Percentiles rank a stretch among this genome's conserved stretches.
phyloP scores from a whole-genome alignment of 2,797 vertebrate genomes.

The Lepilemur ruficaudatus region DNA sequence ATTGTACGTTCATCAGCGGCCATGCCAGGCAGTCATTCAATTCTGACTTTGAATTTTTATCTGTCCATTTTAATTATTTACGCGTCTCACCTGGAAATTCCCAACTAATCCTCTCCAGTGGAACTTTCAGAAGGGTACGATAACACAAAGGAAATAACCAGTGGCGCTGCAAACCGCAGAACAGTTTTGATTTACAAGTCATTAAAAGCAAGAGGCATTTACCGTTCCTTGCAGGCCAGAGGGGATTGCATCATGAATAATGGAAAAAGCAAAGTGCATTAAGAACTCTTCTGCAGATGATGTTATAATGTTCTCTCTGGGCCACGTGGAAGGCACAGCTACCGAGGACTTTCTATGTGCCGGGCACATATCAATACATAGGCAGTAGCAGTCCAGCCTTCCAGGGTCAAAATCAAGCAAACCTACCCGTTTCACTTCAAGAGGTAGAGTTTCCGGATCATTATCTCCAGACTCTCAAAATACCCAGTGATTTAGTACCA shows the following conservation, averaged over 20 bases:
- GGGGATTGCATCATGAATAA: conserved; percentile 72
- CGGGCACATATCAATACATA: accelerated
- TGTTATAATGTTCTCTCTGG: neutral
- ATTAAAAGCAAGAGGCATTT: conserved; percentile 75
- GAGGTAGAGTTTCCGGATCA: neutral
- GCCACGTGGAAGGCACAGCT: neutral
- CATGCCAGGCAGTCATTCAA: conserved; percentile 49
- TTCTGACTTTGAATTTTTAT: conserved; percentile 65
- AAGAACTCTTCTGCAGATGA: conserved; percentile 36
- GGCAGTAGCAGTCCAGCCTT: neutral
- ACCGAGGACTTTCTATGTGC: accelerated
- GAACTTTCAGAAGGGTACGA: conserved; percentile 67
- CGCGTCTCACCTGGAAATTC: conserved; percentile 62
- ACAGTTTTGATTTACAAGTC: conserved; percentile 77
- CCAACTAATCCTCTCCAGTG: conserved; percentile 62
- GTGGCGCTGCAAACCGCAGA: conserved; percentile 66
- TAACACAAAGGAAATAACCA: conserved; percentile 67
- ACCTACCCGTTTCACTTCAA: neutral
- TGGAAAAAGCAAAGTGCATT: conserved; percentile 64
- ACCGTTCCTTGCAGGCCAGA: conserved; percentile 54
- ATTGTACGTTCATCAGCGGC: conserved; percentile 22
- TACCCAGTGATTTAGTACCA: neutral
- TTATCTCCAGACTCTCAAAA: neutral
- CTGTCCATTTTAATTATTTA: conserved; percentile 73
- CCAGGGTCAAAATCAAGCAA: neutral